Base-by-base conservation (phyloP, 2,113 vertebrate species). In the Mormyrus lacerda region DNA sequence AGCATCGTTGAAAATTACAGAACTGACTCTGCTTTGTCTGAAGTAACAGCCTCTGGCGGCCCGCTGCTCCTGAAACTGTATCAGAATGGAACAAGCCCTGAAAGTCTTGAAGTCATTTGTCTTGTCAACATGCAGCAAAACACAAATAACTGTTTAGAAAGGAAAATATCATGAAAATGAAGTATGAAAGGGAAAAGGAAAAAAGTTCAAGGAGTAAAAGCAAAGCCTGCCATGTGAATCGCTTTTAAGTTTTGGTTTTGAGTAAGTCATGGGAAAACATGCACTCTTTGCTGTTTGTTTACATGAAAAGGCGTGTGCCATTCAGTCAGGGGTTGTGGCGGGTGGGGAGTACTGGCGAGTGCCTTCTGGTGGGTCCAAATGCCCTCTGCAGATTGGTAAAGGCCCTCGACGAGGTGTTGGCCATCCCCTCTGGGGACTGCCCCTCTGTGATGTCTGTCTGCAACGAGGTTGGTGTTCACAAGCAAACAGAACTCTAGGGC, bases 121-220 rank as follows among this genome's bases (percentile, higher is more conserved):
- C 85, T 87, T 87, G 85, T 87, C 85, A 87, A 87, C 47, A 87
- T 55, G 85, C n/a, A 87, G 6, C 47, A 87, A 87, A 35, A 55
- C 48, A 53, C 85, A 87, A 87, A 87, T 87, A 87, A 87, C 85
- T 87, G 85, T 87, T 87, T 87, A 87, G 27, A 35, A 87, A 47
- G 31, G 50, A 87, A 55, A 84, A 87, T 50, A 87, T 50, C 83
- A 85, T 50, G 50, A 87, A 87, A 87, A 39, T 27, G 4, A 27
- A 53, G n/a, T 53, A 53, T 87, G 85, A 53, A 87, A 87, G 85
- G 50, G 27, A 35, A 87, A 11, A 27, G 13, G 24, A 45, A 84
- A 85, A 85, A 50, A 27, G 83, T 85, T 85, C 42, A n/a, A 47
- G 24, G 83, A 47, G 27, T 19, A 51, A 51, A 86, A 51, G 47